Evolutionary conservation across 2,888 invertebrate species (phyloP).

Genomic region (Diloba caeruleocephala): DNA sequence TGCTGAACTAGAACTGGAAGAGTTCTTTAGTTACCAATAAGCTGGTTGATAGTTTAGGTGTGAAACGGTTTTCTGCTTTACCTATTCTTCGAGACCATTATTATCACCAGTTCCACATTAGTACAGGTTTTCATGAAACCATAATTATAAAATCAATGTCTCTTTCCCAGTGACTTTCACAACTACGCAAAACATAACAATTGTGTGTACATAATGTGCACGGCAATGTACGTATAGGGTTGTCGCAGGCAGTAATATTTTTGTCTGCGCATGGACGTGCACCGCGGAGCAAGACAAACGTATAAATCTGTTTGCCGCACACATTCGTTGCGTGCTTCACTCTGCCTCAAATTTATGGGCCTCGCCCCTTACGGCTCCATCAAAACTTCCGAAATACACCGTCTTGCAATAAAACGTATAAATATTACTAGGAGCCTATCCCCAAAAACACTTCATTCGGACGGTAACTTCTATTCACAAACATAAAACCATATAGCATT

Average conservation of each 20-base stretch:
- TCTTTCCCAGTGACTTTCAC: no score
- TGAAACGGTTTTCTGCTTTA: no score
- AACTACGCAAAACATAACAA: constrained; percentile 12
- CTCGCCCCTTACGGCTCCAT: constrained; percentile 67
- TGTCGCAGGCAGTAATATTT: constrained; percentile 62
- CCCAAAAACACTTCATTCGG: constrained; percentile 20
- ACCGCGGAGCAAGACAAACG: constrained; percentile 70
- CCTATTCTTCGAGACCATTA: no score
- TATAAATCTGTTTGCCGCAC: constrained; percentile 76
- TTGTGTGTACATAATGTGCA: constrained; percentile 13
- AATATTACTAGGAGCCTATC: constrained; percentile 42
- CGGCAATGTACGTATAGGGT: constrained; percentile 8
- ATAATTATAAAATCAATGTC: no score
- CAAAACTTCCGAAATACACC: constrained; percentile 64
- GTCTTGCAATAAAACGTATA: constrained; percentile 46
- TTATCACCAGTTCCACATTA: no score
- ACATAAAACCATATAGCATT: constrained; percentile 9
- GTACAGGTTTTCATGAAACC: no score
- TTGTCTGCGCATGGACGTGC: constrained; percentile 67
- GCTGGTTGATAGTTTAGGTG: no score
- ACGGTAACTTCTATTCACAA: constrained; percentile 5
- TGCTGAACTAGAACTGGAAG: no score
- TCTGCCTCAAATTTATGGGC: constrained; percentile 73
- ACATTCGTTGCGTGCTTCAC: constrained; percentile 76
- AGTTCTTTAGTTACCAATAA: no score